A percentile compares a stretch with the other conserved stretches of the same genome.
Conservation (phyloP, 2,888 invertebrate genomes). For the Lypha dubia region DNA sequence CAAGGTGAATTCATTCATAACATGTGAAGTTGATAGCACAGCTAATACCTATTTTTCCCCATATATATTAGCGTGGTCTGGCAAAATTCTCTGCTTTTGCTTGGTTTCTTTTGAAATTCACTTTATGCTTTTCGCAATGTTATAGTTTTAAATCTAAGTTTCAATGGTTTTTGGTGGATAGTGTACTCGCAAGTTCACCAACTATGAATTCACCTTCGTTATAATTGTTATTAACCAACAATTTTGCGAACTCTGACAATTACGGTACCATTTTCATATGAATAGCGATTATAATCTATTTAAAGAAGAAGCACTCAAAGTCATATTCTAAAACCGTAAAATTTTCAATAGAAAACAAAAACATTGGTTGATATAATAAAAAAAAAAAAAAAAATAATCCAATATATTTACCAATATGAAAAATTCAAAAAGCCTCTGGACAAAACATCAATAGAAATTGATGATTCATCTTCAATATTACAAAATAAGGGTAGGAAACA, state of each 20-base stretch:
- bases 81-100: too few species aligned
- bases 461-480: conserved; percentile 40
- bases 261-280: neutral
- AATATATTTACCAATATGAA: conserved; percentile 27
- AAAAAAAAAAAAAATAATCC: neutral
- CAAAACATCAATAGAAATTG: conserved; percentile 9
- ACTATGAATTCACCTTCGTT: too few species aligned
- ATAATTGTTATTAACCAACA: too few species aligned
- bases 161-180: too few species aligned
- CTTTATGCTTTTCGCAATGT: too few species aligned
- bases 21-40: too few species aligned
- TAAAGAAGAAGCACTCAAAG: conserved; percentile 36
- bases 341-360: conserved; percentile 17
- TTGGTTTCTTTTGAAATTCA: too few species aligned
- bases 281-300: neutral
- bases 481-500: neutral
- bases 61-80: too few species aligned
- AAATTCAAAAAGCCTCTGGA: conserved; percentile 1
- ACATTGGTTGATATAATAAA: conserved; percentile 12
- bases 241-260: conserved; percentile 12
- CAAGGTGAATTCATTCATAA: too few species aligned
- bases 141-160: too few species aligned
- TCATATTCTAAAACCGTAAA: conserved; percentile 10
- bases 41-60: too few species aligned
- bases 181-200: too few species aligned